A percentile compares a stretch with the other conserved stretches of the same genome.
Evolutionary conservation across 2,888 invertebrate genomes (phyloP).

Genomic region (Sthenelais limicola): DNA sequence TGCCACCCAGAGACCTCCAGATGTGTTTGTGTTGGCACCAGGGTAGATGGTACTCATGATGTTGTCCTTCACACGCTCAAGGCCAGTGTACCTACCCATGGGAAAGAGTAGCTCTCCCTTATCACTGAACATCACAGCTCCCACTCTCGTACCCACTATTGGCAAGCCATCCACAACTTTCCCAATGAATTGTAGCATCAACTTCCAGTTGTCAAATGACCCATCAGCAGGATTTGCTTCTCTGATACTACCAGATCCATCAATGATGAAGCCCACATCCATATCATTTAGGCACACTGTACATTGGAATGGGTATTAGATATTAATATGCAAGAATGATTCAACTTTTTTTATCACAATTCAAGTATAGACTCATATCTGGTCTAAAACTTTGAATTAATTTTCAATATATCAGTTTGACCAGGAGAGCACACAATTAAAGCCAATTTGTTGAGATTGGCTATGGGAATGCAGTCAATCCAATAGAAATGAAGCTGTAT

Average conservation of each 20-base stretch:
- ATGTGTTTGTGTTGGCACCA: constrained; percentile 16
- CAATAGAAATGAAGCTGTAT: neutral
- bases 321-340: neutral
- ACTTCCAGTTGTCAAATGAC: constrained; percentile 25
- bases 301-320: neutral
- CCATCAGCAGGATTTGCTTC: constrained; percentile 21
- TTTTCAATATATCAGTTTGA: too few species aligned
- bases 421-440: neutral
- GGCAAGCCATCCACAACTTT: constrained; percentile 14
- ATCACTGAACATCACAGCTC: constrained; percentile 28
- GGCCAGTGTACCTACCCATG: neutral
- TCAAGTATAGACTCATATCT: neutral
- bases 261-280: constrained; percentile 30
- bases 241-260: constrained; percentile 33
- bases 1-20: constrained; percentile 8
- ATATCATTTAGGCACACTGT: constrained; percentile 8
- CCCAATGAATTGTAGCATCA: constrained; percentile 6
- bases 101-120: constrained; percentile 4
- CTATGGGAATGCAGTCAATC: neutral
- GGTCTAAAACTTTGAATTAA: too few species aligned
- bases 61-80: neutral
- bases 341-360: neutral
- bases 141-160: neutral
- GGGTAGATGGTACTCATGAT: neutral
- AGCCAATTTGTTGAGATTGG: neutral